phyloP scores from a whole-genome alignment of 2,113 vertebrate species.

The Chionis minor region DNA sequence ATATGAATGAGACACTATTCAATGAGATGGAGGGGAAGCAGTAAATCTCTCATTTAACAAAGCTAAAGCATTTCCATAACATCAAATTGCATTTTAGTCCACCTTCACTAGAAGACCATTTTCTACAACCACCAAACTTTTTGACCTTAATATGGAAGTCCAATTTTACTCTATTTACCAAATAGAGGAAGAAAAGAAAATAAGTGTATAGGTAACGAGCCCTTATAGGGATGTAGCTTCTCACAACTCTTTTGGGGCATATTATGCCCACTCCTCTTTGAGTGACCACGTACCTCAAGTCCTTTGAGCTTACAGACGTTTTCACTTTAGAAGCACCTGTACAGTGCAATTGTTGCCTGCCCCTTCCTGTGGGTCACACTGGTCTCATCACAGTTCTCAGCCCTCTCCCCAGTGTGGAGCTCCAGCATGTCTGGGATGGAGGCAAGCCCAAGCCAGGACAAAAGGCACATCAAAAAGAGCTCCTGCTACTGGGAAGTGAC shows the following conservation, averaged over 20 bases:
- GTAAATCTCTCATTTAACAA: neutral
- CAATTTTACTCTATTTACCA: neutral
- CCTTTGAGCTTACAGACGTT: neutral
- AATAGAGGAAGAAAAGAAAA: neutral
- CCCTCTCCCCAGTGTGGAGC: too few relatives aligned
- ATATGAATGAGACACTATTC: neutral
- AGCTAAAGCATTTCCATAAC: neutral
- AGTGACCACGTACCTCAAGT: neutral
- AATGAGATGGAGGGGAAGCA: neutral
- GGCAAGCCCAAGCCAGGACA: neutral
- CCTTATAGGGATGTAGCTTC: neutral
- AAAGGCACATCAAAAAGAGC: neutral
- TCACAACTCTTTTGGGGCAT: accelerated
- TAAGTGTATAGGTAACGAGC: neutral
- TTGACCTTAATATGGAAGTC: accelerated
- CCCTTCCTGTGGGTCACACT: neutral
- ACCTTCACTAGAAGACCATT: neutral
- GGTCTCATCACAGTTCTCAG: neutral
- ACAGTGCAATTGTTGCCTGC: accelerated
- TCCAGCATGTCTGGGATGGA: accelerated
- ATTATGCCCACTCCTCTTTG: neutral
- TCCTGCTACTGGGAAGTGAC: neutral
- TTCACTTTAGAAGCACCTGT: neutral
- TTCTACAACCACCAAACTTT: neutral
- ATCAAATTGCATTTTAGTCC: neutral